These are phyloP conservation scores for Gisinianus flammeolus DNA, from an alignment of 2,888 invertebrate species.

Conservation along the genomic window DNA sequence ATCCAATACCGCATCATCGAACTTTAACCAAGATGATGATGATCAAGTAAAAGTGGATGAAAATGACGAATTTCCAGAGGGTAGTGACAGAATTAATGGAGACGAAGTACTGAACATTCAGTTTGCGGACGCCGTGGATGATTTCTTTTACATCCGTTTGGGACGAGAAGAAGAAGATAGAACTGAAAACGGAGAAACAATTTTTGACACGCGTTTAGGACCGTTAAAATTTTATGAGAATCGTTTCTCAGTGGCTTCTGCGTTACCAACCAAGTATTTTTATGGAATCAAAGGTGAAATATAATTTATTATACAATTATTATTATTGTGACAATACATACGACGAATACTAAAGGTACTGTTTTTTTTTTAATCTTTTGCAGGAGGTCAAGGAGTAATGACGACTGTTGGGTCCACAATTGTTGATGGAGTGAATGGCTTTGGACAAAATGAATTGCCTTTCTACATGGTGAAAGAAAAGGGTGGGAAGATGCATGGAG, in stretches of 20 bases:
- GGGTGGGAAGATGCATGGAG: conserved; percentile 67
- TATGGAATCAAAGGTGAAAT: conserved; percentile 55
- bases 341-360: no score
- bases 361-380: not conserved
- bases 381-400: conserved; percentile 46
- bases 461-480: conserved; percentile 61
- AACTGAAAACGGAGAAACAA: conserved; percentile 40
- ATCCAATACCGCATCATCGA: not conserved
- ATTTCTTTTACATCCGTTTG: conserved; percentile 46
- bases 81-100: not conserved
- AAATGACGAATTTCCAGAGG: not conserved
- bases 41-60: not conserved
- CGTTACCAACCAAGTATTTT: conserved; percentile 49
- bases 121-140: not conserved
- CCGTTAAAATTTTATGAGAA: conserved; percentile 42
- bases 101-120: no score
- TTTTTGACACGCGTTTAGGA: conserved; percentile 55
- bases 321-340: not conserved
- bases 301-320: not conserved
- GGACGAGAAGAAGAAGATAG: not conserved
- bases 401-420: conserved; percentile 36
- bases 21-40: not conserved
- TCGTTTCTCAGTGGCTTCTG: conserved; percentile 44
- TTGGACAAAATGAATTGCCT: conserved; percentile 57
- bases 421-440: conserved; percentile 48